A percentile compares a stretch with the other conserved stretches of the same genome.
These are phyloP conservation scores for Procavia capensis DNA, from an alignment of 2,113 vertebrate genomes.

Conservation along the genomic window DNA sequence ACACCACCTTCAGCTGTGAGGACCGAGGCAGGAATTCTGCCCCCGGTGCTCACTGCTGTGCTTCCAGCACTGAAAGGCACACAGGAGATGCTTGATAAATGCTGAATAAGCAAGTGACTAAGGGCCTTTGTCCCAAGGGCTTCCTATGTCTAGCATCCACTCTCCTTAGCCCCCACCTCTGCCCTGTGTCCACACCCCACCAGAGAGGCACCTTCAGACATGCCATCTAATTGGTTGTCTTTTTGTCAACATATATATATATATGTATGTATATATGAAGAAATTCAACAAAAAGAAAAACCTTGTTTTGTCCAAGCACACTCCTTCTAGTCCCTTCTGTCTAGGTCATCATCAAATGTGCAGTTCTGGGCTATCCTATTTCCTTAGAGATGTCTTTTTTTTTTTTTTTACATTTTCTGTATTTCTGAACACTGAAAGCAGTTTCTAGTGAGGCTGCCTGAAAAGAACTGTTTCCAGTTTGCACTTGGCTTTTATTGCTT, in stretches of 20 bases:
- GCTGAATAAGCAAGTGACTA: background rate
- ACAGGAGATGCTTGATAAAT: background rate
- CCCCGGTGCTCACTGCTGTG: background rate
- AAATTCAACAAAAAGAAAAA: background rate
- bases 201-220: background rate
- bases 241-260: background rate
- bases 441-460: background rate
- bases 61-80: background rate
- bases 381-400: background rate
- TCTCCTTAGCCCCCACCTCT: background rate
- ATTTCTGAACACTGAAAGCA: background rate
- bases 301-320: background rate
- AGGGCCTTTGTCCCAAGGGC: background rate
- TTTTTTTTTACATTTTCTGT: background rate
- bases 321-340: background rate
- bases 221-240: background rate
- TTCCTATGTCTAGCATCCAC: background rate
- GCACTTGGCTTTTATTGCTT: background rate
- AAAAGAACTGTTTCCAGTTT: background rate
- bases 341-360: background rate
- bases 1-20: background rate
- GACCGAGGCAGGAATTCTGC: background rate
- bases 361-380: background rate
- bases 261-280: too few species aligned
- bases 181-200: background rate